Evolutionary conservation across 2,113 vertebrate genomes (phyloP).

Genomic region (Syrrhaptes paradoxus): DNA sequence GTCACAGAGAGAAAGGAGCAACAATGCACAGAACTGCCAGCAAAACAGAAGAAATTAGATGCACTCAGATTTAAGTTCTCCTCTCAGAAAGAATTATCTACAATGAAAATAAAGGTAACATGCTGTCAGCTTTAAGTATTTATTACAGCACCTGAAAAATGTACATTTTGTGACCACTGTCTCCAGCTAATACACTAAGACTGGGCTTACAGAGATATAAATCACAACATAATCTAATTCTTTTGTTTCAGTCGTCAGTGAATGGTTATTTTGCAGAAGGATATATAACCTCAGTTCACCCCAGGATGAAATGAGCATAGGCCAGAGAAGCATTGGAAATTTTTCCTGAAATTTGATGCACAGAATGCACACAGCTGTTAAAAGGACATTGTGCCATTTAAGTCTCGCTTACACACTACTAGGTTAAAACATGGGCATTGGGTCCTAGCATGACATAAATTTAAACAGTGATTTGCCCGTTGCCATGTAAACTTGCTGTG

Average conservation of each 20-base stretch:
- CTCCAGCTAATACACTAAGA: not conserved
- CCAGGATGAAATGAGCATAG: not conserved
- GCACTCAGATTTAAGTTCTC: not conserved
- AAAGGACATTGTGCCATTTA: not conserved
- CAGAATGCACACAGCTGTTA: not conserved
- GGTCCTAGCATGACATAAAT: fast-evolving
- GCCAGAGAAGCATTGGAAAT: not conserved
- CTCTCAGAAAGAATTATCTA: not conserved
- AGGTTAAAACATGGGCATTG: not conserved
- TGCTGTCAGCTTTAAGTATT: not conserved
- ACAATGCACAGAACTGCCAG: not conserved
- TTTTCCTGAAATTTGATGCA: not conserved
- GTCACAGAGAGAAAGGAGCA: not conserved
- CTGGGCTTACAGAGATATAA: not conserved
- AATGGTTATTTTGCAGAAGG: not conserved
- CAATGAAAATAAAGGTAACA: not conserved
- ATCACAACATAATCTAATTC: not conserved
- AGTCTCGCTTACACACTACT: not conserved
- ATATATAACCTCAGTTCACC: not conserved
- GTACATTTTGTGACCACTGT: not conserved
- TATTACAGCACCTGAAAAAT: not conserved
- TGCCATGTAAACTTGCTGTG: not conserved
- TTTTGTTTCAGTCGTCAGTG: not conserved
- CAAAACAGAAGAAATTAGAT: not conserved
- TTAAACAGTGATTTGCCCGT: not conserved